These are phyloP conservation scores for Morinoia aosen DNA, from an alignment of 2,888 invertebrate genomes.

Conservation along the genomic window DNA sequence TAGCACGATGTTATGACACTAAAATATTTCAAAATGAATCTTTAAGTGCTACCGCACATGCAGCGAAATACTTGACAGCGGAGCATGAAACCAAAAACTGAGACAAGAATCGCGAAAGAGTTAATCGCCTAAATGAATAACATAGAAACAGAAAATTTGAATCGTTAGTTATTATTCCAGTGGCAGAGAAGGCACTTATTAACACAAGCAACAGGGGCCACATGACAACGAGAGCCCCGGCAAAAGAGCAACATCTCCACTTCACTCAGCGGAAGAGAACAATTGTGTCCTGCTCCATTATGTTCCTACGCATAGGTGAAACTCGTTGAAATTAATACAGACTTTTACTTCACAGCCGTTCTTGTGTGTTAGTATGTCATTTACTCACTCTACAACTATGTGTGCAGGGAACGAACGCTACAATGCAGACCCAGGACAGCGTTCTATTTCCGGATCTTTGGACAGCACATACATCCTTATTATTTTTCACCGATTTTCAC, in stretches of 20 bases:
- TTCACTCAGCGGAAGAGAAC: background rate
- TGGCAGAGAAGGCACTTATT: background rate
- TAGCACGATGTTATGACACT: background rate
- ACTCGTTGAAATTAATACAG: background rate
- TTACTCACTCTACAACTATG: background rate
- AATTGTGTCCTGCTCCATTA: constrained; percentile 2
- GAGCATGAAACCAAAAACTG: background rate
- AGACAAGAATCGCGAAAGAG: background rate
- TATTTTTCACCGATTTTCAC: no score
- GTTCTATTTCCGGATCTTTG: background rate
- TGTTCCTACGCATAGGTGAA: background rate
- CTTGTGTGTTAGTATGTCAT: constrained; percentile 3
- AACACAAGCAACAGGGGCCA: background rate
- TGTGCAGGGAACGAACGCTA: background rate
- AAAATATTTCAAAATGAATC: background rate
- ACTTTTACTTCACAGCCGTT: background rate
- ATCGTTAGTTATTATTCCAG: background rate
- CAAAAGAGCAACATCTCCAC: background rate
- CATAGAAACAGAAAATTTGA: background rate
- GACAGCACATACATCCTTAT: no score
- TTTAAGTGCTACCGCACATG: background rate
- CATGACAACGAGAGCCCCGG: background rate
- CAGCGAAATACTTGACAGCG: background rate
- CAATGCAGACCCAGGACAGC: background rate
- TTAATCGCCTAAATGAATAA: background rate